Percentiles rank a stretch among this genome's conserved stretches.
These are phyloP conservation scores for Hyperoplus lanceolatus DNA, from an alignment of 2,797 vertebrate genomes.

Conservation along the genomic window DNA sequence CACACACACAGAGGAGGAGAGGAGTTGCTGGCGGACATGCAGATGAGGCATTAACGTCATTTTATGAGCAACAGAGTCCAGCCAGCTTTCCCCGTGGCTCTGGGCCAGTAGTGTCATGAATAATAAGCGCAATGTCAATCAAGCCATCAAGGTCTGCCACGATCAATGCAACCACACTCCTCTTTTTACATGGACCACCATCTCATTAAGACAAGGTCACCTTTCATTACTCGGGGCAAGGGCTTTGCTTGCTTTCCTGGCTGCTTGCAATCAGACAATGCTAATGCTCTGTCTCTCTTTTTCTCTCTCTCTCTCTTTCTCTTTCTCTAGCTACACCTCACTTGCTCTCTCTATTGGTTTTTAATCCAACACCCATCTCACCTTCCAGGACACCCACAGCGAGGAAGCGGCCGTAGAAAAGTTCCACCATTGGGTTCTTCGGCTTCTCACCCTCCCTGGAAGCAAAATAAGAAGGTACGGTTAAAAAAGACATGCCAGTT, in stretches of 20 bases:
- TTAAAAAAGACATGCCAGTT: background rate
- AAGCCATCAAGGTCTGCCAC: slow-evolving; percentile 78
- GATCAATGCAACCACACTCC: slow-evolving; percentile 76
- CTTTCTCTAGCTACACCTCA: slow-evolving; percentile 18
- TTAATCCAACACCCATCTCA: slow-evolving; percentile 73
- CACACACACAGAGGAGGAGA: slow-evolving; percentile 8
- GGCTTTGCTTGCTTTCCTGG: slow-evolving; percentile 57
- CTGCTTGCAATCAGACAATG: slow-evolving; percentile 50
- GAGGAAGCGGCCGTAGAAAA: slow-evolving; percentile 97
- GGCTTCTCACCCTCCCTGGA: slow-evolving; percentile 96
- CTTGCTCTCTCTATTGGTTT: slow-evolving; percentile 28
- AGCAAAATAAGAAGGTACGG: slow-evolving; percentile 1
- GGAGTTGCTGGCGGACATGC: slow-evolving; percentile 69
- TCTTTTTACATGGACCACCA: slow-evolving; percentile 69
- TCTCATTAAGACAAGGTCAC: slow-evolving; percentile 84
- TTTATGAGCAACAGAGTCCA: slow-evolving; percentile 70
- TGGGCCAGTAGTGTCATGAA: slow-evolving; percentile 81
- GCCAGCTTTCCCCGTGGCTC: slow-evolving; percentile 71
- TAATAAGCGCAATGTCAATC: slow-evolving; percentile 84
- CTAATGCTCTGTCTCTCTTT: slow-evolving; percentile 37
- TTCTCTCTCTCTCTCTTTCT: no score
- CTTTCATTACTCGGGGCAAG: slow-evolving; percentile 77
- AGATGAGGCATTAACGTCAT: slow-evolving; percentile 80
- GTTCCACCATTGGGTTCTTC: slow-evolving; percentile 99
- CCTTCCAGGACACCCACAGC: slow-evolving; percentile 98